These are phyloP conservation scores for Ramphastos sulfuratus DNA, from an alignment of 2,113 vertebrate genomes.

Conservation along the genomic window DNA sequence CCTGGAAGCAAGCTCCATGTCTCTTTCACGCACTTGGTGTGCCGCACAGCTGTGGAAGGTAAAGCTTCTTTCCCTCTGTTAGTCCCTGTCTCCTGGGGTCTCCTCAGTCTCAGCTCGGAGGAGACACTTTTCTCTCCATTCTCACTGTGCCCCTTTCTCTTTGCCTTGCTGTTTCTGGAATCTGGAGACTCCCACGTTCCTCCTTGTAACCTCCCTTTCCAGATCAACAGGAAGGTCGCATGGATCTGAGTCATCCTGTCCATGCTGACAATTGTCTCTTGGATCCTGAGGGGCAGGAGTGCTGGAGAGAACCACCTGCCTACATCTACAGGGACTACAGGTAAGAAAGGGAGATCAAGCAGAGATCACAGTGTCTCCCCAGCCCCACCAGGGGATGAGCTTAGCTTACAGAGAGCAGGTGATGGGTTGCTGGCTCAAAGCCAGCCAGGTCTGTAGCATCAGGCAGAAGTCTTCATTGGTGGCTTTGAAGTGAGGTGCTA, in stretches of 20 bases:
- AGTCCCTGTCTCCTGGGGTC: not conserved
- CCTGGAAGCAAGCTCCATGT: slow-evolving; percentile 85
- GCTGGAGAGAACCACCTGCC: slow-evolving; percentile 93
- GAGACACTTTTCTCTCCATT: not conserved
- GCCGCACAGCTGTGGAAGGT: slow-evolving; percentile 89
- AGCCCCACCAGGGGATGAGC: not conserved
- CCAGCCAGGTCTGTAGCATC: not conserved
- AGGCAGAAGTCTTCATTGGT: not conserved
- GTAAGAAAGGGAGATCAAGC: slow-evolving; percentile 60
- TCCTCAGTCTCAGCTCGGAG: not conserved
- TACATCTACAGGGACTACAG: slow-evolving; percentile 94
- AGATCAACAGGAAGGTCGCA: slow-evolving; percentile 89
- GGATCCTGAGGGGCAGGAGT: slow-evolving; percentile 90
- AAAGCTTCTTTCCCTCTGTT: not conserved
- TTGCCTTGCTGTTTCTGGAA: not conserved
- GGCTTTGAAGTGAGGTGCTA: not conserved
- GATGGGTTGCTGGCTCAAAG: not conserved
- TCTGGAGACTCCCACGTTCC: not conserved
- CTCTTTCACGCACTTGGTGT: slow-evolving; percentile 94
- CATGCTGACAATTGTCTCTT: slow-evolving; percentile 96
- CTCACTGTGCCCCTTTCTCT: not conserved
- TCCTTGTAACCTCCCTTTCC: not conserved
- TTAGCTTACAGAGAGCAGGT: not conserved
- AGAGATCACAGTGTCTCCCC: not conserved
- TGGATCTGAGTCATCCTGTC: slow-evolving; percentile 94